Conservation (phyloP, 2,888 invertebrate species). For the Agelastica alni region DNA sequence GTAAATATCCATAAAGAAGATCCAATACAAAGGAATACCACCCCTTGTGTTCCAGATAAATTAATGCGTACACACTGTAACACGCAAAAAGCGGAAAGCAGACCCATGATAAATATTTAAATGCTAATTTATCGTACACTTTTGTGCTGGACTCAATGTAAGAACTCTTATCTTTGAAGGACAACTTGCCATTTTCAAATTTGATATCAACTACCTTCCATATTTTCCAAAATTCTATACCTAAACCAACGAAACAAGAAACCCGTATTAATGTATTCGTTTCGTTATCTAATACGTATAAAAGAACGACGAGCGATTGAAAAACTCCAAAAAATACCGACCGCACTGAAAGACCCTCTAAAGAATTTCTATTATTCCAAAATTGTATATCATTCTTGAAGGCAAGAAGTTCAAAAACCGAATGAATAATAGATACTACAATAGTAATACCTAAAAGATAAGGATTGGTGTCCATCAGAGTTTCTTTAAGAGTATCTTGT, state of each 20-base stretch:
- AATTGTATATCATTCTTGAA: conserved; percentile 99
- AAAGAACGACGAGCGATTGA: conserved; percentile 90
- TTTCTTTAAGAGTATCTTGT: conserved; percentile 90
- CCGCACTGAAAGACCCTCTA: conserved; percentile 96
- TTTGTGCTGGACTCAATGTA: conserved; percentile 94
- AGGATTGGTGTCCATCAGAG: conserved; percentile 95
- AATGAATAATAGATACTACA: conserved; percentile 91
- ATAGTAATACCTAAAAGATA: conserved; percentile 91
- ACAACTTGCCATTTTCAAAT: conserved; percentile 76
- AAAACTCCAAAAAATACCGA: conserved; percentile 99
- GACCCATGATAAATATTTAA: conserved; percentile 94
- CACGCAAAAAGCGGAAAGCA: conserved; percentile 91
- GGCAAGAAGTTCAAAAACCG: conserved; percentile 96
- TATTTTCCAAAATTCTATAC: conserved; percentile 99
- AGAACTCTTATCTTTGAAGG: conserved; percentile 92
- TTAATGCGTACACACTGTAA: conserved; percentile 93
- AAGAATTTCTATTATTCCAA: conserved; percentile 96
- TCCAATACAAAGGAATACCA: conserved; percentile 98
- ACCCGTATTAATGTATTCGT: conserved; percentile 95
- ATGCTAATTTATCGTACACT: conserved; percentile 93
- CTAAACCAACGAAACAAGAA: conserved; percentile 91
- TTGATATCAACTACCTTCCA: conserved; percentile 92
- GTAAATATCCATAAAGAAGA: conserved; percentile 95
- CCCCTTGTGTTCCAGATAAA: conserved; percentile 96
- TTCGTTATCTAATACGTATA: conserved; percentile 98